Evolutionary conservation across 2,113 vertebrate genomes (phyloP).

Genomic region (Istiophorus platypterus): DNA sequence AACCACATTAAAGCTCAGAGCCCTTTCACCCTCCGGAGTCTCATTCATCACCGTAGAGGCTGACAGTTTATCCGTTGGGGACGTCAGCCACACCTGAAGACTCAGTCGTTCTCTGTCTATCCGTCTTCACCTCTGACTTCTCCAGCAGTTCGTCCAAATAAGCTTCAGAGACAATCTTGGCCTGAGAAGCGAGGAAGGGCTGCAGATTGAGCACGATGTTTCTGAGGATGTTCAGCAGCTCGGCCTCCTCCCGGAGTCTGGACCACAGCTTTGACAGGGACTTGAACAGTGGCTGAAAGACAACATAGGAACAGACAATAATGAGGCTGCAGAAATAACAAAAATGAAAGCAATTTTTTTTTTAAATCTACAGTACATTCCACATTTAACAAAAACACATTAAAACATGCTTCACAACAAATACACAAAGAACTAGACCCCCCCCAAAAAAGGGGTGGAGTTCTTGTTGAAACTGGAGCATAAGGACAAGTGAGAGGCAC

Average conservation of each 20-base stretch:
- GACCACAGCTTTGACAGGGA: conserved; percentile 88
- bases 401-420: background rate
- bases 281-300: conserved; percentile 89
- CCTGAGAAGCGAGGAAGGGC: conserved; percentile 84
- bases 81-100: conserved; percentile 82
- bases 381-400: background rate
- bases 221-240: conserved; percentile 86
- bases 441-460: too few relatives aligned
- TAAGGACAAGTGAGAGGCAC: background rate
- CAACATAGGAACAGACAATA: background rate
- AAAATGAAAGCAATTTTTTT: background rate
- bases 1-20: background rate
- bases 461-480: background rate
- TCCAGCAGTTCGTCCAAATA: conserved; percentile 83
- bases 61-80: background rate
- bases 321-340: background rate
- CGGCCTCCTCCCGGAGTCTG: conserved; percentile 88
- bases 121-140: conserved; percentile 86
- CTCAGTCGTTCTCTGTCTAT: conserved; percentile 85
- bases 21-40: background rate
- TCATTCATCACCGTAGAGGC: too few relatives aligned
- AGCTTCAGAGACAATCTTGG: conserved; percentile 82
- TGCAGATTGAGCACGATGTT: conserved; percentile 84
- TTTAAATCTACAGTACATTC: too few relatives aligned
- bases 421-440: background rate